Conservation (phyloP, 2,888 invertebrate genomes). For the Diadromus collaris region DNA sequence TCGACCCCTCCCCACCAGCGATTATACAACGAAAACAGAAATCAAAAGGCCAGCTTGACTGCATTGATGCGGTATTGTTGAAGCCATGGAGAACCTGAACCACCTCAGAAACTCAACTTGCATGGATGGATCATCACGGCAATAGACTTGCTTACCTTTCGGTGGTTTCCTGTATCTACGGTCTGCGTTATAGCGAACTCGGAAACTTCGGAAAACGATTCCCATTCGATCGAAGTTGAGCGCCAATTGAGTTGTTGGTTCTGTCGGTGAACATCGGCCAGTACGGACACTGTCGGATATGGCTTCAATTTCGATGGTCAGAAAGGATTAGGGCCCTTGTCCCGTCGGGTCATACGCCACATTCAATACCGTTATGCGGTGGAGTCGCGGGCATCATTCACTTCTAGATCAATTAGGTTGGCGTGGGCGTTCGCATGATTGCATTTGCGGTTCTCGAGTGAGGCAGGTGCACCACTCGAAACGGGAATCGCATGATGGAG, state of each 20-base stretch:
- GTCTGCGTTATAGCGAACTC: background rate
- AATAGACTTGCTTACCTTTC: slow-evolving; percentile 39
- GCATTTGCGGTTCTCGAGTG: slow-evolving; percentile 8
- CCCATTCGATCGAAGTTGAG: slow-evolving; percentile 53
- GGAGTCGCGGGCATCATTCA: slow-evolving; percentile 4
- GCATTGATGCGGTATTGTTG: background rate
- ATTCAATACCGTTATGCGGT: slow-evolving; percentile 8
- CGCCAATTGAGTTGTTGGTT: slow-evolving; percentile 53
- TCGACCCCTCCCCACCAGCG: background rate
- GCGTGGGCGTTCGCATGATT: slow-evolving; percentile 35
- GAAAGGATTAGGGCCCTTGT: slow-evolving; percentile 13
- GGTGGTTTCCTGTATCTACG: slow-evolving; percentile 29
- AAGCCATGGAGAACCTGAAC: background rate
- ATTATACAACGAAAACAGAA: background rate
- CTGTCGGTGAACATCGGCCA: slow-evolving; percentile 39
- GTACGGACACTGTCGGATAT: slow-evolving; percentile 6
- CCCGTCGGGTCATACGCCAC: background rate
- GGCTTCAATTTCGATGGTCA: slow-evolving; percentile 22
- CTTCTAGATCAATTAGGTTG: slow-evolving; percentile 33
- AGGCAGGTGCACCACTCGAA: background rate
- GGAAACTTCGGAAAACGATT: slow-evolving; percentile 47
- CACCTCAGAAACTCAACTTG: slow-evolving; percentile 18
- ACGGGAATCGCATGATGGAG: background rate
- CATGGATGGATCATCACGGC: slow-evolving; percentile 34
- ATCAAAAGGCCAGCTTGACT: slow-evolving; percentile 1